phyloP scores from a whole-genome alignment of 2,888 invertebrate genomes.

The Metacarcinus magister region DNA sequence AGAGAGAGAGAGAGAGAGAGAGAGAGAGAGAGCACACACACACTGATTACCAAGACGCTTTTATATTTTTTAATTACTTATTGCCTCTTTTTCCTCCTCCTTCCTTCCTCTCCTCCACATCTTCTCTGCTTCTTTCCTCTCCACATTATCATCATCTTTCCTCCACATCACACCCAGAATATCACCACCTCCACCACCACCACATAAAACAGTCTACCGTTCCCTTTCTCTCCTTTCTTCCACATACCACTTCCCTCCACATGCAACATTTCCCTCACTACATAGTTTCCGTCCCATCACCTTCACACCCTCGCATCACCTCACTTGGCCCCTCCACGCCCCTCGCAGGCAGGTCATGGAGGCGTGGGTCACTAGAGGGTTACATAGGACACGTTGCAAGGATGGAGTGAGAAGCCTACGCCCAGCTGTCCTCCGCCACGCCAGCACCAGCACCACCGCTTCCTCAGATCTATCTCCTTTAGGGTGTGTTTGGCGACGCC shows the following conservation, averaged over 20 bases:
- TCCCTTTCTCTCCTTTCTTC: background rate
- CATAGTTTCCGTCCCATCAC: background rate
- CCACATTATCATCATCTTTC: background rate
- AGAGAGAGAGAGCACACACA: slow-evolving; percentile 61
- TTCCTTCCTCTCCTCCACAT: background rate
- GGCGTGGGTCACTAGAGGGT: background rate
- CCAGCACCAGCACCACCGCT: slow-evolving; percentile 33
- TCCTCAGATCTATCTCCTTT: slow-evolving; percentile 76
- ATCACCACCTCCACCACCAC: background rate
- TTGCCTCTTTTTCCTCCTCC: background rate
- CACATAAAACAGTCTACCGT: background rate
- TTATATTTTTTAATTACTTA: background rate
- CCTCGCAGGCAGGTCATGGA: background rate
- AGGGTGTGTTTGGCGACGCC: slow-evolving; percentile 71
- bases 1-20: slow-evolving; percentile 53
- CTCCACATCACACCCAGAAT: background rate
- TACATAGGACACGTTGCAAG: background rate
- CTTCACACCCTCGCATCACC: background rate
- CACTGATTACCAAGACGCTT: slow-evolving; percentile 10
- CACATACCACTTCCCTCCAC: background rate
- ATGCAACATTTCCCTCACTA: background rate
- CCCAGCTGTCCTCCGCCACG: slow-evolving; percentile 46
- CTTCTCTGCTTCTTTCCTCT: background rate
- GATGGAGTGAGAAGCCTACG: background rate
- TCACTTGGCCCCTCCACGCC: background rate